Evolutionary conservation across 2,113 vertebrate genomes (phyloP), one percentile per base, ranked within the genome.

Genomic region (Ageneiosus marmoratus): DNA sequence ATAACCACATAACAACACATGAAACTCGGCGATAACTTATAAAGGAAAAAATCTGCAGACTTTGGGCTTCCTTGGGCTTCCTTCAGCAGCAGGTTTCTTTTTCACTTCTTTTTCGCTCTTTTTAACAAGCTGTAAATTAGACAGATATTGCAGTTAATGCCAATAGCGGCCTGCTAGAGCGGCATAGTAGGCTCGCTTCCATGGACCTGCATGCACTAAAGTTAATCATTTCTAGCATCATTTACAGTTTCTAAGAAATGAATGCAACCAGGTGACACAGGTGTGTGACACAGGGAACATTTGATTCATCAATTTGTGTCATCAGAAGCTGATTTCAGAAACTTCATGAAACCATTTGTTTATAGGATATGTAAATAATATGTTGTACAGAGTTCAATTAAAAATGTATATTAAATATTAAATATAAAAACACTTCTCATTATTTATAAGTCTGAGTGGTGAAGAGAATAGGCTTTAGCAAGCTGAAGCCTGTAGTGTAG

Each of bases 81-180:
- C 88, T 18, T 93, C 91, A 34, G 86, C 85, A 55, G 88, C 86
- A n/a, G 93, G 84, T 87, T 83, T 81, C 84, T 89, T 91, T 93
- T 86, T 91, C 51, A 76, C 74, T 73, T 86, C 85, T 90, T 84
- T 90, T 86, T 93, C 89, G 81, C 91, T 91, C 89, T 94, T 94
- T 92, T 86, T 89, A 91, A 93, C 79, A 88, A 91, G 92, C 92
- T 93, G 93, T 88, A 78, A 89, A 92, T 94, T 90, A 93, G 92
- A 94, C 89, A 93, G 83, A 94, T 86, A 88, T 88, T 87, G 87
- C 85, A 81, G 89, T 93, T 93, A 93, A 82, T 89, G 89, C 85
- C 83, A 88, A 84, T 44, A 48, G 88, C 83, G 11, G 44, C 16
- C 84, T 86, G 86, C 84, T 88, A 86, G 85, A 87, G 83, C 44